A percentile compares a stretch with the other conserved stretches of the same genome.
Evolutionary conservation across 2,797 vertebrate species (phyloP).

Genomic region (Alosa sapidissima): DNA sequence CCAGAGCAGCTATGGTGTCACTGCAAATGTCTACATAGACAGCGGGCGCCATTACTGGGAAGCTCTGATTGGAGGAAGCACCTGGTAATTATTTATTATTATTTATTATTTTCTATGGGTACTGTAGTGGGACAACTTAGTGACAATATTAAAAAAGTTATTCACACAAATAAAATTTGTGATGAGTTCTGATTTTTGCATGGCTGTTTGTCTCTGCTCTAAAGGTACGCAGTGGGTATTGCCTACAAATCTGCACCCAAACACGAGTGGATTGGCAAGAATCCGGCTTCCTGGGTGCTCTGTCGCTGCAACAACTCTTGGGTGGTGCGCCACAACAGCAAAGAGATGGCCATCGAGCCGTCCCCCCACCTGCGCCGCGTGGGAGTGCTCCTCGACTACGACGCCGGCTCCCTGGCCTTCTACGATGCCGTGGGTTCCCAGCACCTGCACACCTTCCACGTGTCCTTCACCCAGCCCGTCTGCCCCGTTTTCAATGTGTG

Average conservation of each 20-base stretch:
- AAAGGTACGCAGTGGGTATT: constrained; percentile 95
- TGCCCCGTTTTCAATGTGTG: constrained; percentile 97
- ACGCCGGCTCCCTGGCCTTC: constrained; percentile 90
- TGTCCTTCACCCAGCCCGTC: constrained; percentile 90
- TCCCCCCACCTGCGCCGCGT: constrained; percentile 91
- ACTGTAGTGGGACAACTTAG: not conserved
- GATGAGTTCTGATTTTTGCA: not conserved
- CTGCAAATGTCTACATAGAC: constrained; percentile 96
- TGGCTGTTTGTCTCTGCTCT: not conserved
- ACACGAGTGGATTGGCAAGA: constrained; percentile 97
- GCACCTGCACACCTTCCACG: constrained; percentile 93
- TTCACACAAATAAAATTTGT: not conserved
- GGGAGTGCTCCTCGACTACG: constrained; percentile 94
- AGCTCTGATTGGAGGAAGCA: constrained; percentile 95
- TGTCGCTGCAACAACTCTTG: constrained; percentile 95
- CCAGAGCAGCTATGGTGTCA: constrained; percentile 93
- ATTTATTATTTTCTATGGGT: not conserved
- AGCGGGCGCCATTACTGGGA: constrained; percentile 99
- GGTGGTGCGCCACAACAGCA: constrained; percentile 93
- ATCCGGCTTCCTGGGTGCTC: constrained; percentile 92
- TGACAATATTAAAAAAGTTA: not conserved
- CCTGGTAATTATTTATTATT: constrained; percentile 82
- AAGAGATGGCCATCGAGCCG: constrained; percentile 90
- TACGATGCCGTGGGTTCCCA: constrained; percentile 93
- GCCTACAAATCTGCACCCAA: constrained; percentile 96